Evolutionary conservation across 2,888 invertebrate genomes (phyloP).

Genomic region (Drosophila tanythrix): DNA sequence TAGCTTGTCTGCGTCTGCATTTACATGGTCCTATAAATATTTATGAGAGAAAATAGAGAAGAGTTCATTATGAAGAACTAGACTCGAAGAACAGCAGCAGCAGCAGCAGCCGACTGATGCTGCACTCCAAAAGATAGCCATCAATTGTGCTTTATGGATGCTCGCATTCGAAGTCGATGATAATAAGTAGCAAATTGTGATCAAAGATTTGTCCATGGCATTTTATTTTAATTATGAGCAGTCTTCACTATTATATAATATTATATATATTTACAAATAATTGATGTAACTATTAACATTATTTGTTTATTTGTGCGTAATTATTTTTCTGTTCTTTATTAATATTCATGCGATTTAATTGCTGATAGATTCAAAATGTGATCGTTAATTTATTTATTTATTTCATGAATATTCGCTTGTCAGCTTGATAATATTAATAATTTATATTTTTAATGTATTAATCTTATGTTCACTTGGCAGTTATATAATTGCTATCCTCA

Average conservation of each 20-base stretch:
- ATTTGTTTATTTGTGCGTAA: not conserved
- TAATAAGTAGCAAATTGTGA: slow-evolving; percentile 4
- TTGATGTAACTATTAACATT: not conserved
- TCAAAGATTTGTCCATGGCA: not conserved
- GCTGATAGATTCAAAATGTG: not conserved
- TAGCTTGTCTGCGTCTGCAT: slow-evolving; percentile 52
- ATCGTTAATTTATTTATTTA: not conserved
- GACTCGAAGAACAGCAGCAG: not conserved
- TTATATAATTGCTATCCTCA: not conserved
- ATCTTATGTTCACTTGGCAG: not conserved
- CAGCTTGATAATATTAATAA: not conserved
- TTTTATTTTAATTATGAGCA: not conserved
- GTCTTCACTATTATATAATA: not conserved
- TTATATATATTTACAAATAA: not conserved
- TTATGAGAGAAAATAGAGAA: slow-evolving; percentile 72
- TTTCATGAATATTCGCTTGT: not conserved
- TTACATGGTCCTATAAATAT: slow-evolving; percentile 72
- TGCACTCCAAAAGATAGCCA: not conserved
- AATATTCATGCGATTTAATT: not conserved
- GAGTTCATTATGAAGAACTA: slow-evolving; percentile 59
- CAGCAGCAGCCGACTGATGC: not conserved
- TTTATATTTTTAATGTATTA: too few species aligned
- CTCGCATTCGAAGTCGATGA: slow-evolving; percentile 13
- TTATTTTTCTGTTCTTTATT: not conserved
- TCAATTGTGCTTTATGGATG: slow-evolving; percentile 33